Percentiles rank a stretch among this genome's conserved stretches.
phyloP scores from a whole-genome alignment of 2,888 invertebrate genomes.

The Acrobasis consociella region DNA sequence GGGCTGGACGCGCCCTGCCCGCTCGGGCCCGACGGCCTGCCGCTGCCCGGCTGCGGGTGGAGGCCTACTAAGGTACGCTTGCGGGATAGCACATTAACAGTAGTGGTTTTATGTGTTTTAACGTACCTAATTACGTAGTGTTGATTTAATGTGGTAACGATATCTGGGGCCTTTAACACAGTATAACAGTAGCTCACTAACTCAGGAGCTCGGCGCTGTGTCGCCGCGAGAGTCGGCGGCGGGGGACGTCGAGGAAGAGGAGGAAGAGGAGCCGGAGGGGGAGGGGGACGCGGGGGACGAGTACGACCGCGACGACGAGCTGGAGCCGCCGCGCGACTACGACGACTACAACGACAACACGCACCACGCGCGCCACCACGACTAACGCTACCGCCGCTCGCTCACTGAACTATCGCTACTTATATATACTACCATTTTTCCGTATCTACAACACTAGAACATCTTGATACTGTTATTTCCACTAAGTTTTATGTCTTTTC shows the following conservation, averaged over 20 bases:
- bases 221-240: slow-evolving; percentile 46
- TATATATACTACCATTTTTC: not conserved
- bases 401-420: not conserved
- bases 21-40: slow-evolving; percentile 96
- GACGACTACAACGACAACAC: slow-evolving; percentile 76
- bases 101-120: not conserved
- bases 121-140: too few species aligned
- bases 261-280: slow-evolving; percentile 38
- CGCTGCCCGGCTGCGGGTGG: slow-evolving; percentile 98
- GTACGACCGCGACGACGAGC: slow-evolving; percentile 63
- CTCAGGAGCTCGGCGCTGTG: slow-evolving; percentile 26
- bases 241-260: slow-evolving; percentile 43
- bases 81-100: not conserved
- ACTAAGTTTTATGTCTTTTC: not conserved
- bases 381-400: slow-evolving; percentile 46
- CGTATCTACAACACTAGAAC: not conserved
- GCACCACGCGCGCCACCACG: slow-evolving; percentile 60
- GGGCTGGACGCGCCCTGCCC: slow-evolving; percentile 99
- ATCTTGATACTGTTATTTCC: too few species aligned
- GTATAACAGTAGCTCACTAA: slow-evolving; percentile 2
- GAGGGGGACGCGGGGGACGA: slow-evolving; percentile 53
- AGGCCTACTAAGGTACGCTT: slow-evolving; percentile 90
- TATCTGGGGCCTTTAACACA: not conserved
- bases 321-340: slow-evolving; percentile 65
- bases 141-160: too few species aligned